A percentile compares a stretch with the other conserved stretches of the same genome.
Evolutionary conservation across 2,888 invertebrate species (phyloP).

Genomic region (Agriopis leucophaearia): DNA sequence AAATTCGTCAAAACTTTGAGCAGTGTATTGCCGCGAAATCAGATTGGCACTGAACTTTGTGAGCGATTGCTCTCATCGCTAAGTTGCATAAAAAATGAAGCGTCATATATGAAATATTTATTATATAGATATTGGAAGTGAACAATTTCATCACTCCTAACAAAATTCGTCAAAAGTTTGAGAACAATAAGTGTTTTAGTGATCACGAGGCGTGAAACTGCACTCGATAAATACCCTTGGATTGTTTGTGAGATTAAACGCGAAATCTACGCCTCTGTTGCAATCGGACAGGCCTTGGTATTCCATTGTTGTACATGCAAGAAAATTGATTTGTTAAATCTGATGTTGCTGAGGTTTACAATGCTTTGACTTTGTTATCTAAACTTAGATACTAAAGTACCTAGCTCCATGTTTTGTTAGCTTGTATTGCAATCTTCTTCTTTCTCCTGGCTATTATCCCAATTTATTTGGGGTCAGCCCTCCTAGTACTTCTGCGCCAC

Average conservation of each 20-base stretch:
- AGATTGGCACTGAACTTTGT: too few relatives aligned
- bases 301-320: conserved; percentile 31
- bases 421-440: too few relatives aligned
- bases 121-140: neutral
- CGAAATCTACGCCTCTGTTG: conserved; percentile 58
- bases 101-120: neutral
- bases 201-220: conserved; percentile 51
- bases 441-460: too few relatives aligned
- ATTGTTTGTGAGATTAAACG: conserved; percentile 60
- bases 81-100: neutral
- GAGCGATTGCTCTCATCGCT: too few relatives aligned
- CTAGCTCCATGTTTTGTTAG: too few relatives aligned
- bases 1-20: conserved; percentile 12
- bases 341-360: neutral
- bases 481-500: too few relatives aligned
- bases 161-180: conserved; percentile 3
- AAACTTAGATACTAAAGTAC: too few relatives aligned
- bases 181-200: conserved; percentile 32
- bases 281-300: conserved; percentile 56
- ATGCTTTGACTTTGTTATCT: too few relatives aligned
- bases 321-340: conserved; percentile 12
- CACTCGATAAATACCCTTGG: conserved; percentile 61
- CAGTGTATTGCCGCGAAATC: too few relatives aligned
- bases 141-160: neutral
- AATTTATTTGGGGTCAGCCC: too few relatives aligned